Conservation (phyloP, 2,888 invertebrate species). For the Polydrusus tereticollis region DNA sequence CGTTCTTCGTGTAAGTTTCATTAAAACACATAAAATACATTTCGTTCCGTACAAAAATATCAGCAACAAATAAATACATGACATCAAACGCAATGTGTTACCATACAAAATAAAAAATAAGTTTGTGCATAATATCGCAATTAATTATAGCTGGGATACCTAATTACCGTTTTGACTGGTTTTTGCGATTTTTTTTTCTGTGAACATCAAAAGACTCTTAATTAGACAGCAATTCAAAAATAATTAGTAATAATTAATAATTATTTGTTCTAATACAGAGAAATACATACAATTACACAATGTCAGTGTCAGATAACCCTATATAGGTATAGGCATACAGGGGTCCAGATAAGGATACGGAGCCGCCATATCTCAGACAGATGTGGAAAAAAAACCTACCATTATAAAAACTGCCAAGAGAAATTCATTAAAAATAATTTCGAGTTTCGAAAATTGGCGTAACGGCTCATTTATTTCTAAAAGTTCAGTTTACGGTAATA, state of each 20-base stretch:
- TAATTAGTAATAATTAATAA: background rate
- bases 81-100: background rate
- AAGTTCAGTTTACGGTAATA: no score
- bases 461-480: no score
- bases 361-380: no score
- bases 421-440: no score
- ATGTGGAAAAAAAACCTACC: no score
- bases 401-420: no score
- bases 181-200: background rate
- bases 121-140: background rate
- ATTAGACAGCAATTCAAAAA: slow-evolving; percentile 5
- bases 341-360: no score
- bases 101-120: slow-evolving; percentile 9
- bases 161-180: background rate
- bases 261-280: background rate
- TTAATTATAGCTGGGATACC: background rate
- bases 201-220: slow-evolving; percentile 17
- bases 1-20: slow-evolving; percentile 41
- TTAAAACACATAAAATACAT: slow-evolving; percentile 42
- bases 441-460: no score
- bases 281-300: background rate
- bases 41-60: slow-evolving; percentile 30
- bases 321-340: no score
- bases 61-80: slow-evolving; percentile 16
- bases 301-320: background rate